Evolutionary conservation across 2,113 vertebrate genomes (phyloP).

Genomic region (Mesembrinibis cayennensis): DNA sequence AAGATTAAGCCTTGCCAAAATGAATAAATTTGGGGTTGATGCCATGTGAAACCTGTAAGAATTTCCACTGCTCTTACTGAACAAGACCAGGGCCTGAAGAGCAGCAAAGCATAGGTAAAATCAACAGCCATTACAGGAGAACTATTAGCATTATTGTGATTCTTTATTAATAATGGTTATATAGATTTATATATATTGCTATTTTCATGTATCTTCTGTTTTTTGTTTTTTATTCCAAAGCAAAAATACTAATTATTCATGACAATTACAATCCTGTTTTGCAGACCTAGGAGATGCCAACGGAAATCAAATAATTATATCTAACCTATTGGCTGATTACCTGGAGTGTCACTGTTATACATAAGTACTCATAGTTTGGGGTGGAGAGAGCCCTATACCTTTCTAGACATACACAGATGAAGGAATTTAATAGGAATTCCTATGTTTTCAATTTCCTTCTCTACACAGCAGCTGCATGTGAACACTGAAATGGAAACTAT

Average conservation of each 20-base stretch:
- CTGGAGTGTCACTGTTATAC: not conserved
- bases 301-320: not conserved
- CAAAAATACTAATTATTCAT: not conserved
- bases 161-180: not conserved
- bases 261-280: not conserved
- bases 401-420: not conserved
- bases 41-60: not conserved
- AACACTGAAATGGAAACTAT: not conserved
- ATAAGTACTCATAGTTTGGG: not conserved
- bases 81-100: not conserved
- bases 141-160: not conserved
- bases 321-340: not conserved
- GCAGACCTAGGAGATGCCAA: not conserved
- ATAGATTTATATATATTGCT: not conserved
- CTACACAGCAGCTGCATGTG: not conserved
- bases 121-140: not conserved
- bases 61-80: not conserved
- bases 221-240: not conserved
- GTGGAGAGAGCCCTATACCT: not conserved
- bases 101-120: not conserved
- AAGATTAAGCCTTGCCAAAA: not conserved
- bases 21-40: not conserved
- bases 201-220: not conserved
- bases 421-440: not conserved
- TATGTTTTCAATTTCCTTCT: not conserved